A percentile compares a stretch with the other conserved stretches of the same genome.
These are phyloP conservation scores for Hemitrygon akajei DNA, from an alignment of 2,797 vertebrate species.

Conservation along the genomic window DNA sequence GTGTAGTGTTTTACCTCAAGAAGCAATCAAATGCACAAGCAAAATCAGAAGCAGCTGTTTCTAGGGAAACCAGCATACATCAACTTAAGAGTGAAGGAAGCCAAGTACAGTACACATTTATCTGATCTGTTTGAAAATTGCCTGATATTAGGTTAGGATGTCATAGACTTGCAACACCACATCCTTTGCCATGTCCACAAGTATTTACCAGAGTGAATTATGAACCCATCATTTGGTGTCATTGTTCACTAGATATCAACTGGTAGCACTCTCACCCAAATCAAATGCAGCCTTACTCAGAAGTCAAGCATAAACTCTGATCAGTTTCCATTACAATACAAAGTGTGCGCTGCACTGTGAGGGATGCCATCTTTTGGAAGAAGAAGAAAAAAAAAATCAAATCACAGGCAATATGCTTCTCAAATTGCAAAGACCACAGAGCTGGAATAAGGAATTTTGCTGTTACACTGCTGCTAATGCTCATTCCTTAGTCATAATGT, in stretches of 20 bases:
- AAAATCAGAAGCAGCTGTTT: not conserved
- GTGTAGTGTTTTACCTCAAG: not conserved
- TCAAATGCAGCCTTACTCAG: not conserved
- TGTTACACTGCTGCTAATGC: not conserved
- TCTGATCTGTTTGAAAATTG: conserved; percentile 9
- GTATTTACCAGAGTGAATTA: not conserved
- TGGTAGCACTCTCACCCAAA: not conserved
- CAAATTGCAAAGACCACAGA: not conserved
- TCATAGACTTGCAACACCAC: not conserved
- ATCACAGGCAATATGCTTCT: not conserved
- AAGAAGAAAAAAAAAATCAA: not conserved
- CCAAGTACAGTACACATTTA: not conserved
- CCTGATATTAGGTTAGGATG: not conserved
- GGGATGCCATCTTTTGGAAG: not conserved
- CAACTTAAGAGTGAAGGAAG: not conserved
- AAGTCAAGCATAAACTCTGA: not conserved
- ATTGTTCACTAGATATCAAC: not conserved
- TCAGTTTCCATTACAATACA: not conserved
- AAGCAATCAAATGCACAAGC: not conserved
- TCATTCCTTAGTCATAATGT: not conserved
- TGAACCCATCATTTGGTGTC: not conserved
- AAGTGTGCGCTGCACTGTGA: not conserved
- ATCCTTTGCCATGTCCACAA: not conserved
- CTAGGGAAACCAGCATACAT: not conserved
- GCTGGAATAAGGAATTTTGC: not conserved